phyloP scores from a whole-genome alignment of 2,888 invertebrate genomes.

The Lepas anatifera region DNA sequence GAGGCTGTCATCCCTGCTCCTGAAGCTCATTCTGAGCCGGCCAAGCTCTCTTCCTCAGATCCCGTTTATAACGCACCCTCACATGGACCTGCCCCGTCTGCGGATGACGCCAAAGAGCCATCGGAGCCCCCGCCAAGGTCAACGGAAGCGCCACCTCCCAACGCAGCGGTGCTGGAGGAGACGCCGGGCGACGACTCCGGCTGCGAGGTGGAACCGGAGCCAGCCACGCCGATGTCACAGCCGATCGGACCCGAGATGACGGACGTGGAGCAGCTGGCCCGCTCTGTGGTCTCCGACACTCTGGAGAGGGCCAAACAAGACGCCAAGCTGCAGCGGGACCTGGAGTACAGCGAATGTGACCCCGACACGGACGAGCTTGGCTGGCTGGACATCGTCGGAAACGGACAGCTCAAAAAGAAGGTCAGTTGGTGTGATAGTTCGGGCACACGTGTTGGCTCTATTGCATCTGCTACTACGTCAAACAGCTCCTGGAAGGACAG shows the following conservation, averaged over 20 bases:
- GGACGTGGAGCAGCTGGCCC: slow-evolving; percentile 1
- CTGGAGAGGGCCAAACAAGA: not conserved
- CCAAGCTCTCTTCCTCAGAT: too few relatives aligned
- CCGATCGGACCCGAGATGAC: not conserved
- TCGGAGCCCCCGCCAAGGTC: too few relatives aligned
- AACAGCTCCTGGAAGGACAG: too few relatives aligned
- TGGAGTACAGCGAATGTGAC: not conserved
- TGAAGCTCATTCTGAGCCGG: too few relatives aligned
- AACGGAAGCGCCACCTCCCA: too few relatives aligned
- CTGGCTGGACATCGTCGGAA: slow-evolving; percentile 66
- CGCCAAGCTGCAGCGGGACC: not conserved
- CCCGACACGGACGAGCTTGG: slow-evolving; percentile 33
- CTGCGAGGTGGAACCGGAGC: not conserved
- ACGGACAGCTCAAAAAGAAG: slow-evolving; percentile 53
- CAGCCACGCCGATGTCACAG: not conserved
- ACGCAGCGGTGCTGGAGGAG: too few relatives aligned
- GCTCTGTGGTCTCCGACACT: not conserved
- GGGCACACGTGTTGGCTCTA: too few relatives aligned
- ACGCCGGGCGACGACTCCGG: not conserved
- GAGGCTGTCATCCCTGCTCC: too few relatives aligned
- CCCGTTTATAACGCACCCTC: too few relatives aligned
- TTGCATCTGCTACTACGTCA: too few relatives aligned
- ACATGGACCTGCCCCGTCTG: too few relatives aligned
- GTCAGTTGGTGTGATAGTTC: slow-evolving; percentile 22
- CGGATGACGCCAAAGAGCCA: too few relatives aligned